phyloP scores from a whole-genome alignment of 2,888 invertebrate species.

The Eudemis profundana region DNA sequence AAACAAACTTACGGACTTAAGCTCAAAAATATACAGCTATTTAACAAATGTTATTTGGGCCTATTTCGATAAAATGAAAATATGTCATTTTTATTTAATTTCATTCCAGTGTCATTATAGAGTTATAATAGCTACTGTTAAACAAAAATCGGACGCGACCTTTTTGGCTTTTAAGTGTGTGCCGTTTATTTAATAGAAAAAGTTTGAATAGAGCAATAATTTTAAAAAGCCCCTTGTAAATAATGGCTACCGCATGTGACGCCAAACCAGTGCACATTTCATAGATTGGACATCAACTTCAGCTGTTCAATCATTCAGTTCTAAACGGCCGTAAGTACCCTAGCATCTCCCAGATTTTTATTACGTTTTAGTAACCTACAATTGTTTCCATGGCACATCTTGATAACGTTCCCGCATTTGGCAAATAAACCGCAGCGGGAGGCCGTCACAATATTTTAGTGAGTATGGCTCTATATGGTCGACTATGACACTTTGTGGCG shows the following conservation, averaged over 20 bases:
- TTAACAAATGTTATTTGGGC: too few relatives aligned
- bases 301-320: conserved; percentile 62
- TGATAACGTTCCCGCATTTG: conserved; percentile 83
- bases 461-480: conserved; percentile 70
- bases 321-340: neutral
- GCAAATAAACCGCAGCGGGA: conserved; percentile 81
- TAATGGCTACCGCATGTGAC: conserved; percentile 41
- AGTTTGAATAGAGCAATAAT: conserved; percentile 51
- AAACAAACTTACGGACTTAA: too few relatives aligned
- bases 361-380: neutral
- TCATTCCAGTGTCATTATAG: too few relatives aligned
- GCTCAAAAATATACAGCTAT: too few relatives aligned
- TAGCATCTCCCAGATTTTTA: neutral
- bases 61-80: too few relatives aligned
- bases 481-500: conserved; percentile 56
- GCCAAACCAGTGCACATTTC: conserved; percentile 61
- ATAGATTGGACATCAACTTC: conserved; percentile 67
- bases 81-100: too few relatives aligned
- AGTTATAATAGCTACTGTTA: too few relatives aligned
- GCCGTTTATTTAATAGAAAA: conserved; percentile 7
- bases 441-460: conserved; percentile 84
- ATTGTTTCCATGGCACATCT: conserved; percentile 66
- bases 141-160: too few relatives aligned
- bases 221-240: conserved; percentile 55
- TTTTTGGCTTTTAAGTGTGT: neutral